Evolutionary conservation across 1,140 invertebrate genomes (phyloP).

Genomic region (Adoxophyes honmai): DNA sequence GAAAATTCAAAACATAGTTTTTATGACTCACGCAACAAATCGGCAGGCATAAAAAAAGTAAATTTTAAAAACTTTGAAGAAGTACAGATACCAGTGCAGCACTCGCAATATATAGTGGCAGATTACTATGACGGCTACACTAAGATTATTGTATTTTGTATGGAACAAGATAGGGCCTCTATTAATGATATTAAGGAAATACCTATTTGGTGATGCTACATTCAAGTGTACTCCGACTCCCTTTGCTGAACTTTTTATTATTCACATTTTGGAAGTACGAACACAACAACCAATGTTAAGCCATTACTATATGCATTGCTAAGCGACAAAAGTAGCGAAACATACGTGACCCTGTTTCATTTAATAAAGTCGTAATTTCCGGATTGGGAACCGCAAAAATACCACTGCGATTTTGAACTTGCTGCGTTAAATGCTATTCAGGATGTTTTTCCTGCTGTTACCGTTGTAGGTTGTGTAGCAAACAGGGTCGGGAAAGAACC

Average conservation of each 20-base stretch:
- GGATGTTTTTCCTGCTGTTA: background rate
- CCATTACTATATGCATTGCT: slow-evolving; percentile 1
- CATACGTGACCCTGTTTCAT: slow-evolving; percentile 8
- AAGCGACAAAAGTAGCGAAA: slow-evolving; percentile 7
- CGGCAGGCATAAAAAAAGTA: background rate
- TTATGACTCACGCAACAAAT: background rate
- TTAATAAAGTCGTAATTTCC: slow-evolving; percentile 10
- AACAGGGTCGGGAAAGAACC: no score
- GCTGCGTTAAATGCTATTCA: background rate
- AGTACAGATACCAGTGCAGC: slow-evolving; percentile 9
- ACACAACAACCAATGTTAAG: slow-evolving; percentile 8
- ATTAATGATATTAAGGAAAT: background rate
- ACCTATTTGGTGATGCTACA: background rate
- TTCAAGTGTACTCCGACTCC: background rate
- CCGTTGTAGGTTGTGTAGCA: background rate
- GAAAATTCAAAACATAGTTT: slow-evolving; percentile 2
- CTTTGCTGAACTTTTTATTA: background rate
- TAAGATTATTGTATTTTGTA: slow-evolving; percentile 7
- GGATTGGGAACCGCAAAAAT: slow-evolving; percentile 2
- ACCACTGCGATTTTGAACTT: background rate
- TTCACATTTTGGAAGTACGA: background rate
- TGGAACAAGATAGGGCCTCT: background rate
- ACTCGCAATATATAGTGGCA: slow-evolving; percentile 8
- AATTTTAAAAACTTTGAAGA: slow-evolving; percentile 1
- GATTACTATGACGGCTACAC: background rate